Base-by-base conservation (phyloP, 1,140 invertebrate species). In the Anoplolepis gracilipes region DNA sequence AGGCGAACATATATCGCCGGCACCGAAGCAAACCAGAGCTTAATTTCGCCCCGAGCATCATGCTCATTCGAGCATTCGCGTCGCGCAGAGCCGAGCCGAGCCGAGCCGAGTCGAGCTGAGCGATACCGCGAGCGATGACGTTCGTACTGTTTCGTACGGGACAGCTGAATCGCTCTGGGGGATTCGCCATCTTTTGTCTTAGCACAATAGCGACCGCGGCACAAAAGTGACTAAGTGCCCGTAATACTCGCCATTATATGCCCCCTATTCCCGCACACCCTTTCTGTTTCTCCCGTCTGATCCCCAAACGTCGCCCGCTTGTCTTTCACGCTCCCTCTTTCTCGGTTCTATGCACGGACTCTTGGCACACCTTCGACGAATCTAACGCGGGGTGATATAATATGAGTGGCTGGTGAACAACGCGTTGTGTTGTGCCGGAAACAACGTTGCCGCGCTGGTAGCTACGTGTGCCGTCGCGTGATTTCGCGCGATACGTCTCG, bases 191-290 rank as follows among this genome's bases (percentile, higher is more conserved):
- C 93, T 93, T 94, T 94, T 94, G 93, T 94, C 91, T 93, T 86
- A 88, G 87, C 79, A 93, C 92, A 93, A 93, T 93, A 86, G 90
- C 86, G 87, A 65, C 86, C 86, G 84, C 82, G 75, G 92, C 88
- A 94, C 92, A 94, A 94, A 94, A 94, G 93, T 94, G 92, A 94
- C 93, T 93, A 94, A 94, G 92, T 94, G 92, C 92, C 91, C 90
- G 91, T 94, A 93, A 94, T 94, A 93, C 91, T 88, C 88, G 89
- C 89, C 90, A 92, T 93, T 93, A 93, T 93, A 89, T 70, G 84
- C 85, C 84, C 69, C 59, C 86, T 90, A 77, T 70, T 65, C 76
- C 62, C 61, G 61, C 73, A 69, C 82, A 69, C 85, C 62, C 46
- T 86, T 86, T 77, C 72, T 84, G 59, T 59, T 67, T 69, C 64